Base-by-base conservation (phyloP, 2,113 vertebrate species). In the Sorex araneus region DNA sequence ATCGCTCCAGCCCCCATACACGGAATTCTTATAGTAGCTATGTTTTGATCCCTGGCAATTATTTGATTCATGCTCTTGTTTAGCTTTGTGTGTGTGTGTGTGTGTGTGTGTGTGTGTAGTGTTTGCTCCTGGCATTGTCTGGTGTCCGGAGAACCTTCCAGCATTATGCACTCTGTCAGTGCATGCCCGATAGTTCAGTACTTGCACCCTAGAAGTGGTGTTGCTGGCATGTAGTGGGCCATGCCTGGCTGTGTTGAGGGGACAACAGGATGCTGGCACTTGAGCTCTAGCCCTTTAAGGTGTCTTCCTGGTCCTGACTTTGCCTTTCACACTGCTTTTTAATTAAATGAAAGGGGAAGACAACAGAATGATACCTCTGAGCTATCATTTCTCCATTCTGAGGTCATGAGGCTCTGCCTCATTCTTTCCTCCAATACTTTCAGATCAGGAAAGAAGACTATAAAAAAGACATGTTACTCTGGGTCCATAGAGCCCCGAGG, bases 1-100 rank as follows among this genome's bases (percentile, higher is more conserved):
- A n/a, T n/a, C n/a, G n/a, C n/a, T n/a, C n/a, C n/a, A n/a, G n/a
- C n/a, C n/a, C n/a, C n/a, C n/a, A 21, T n/a, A 11, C 5, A 2
- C 75, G 75, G 83, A 19, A 40, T 73, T 83, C 64, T 60, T 84
- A 2, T 32, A 76, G 82, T 73, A 30, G 88, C 36, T 43, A n/a
- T 67, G 32, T 75, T 36, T 47, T 87, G 36, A 60, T 93, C 66
- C 54, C 21, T 84, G 57, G 36, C 54, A 57, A 1, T 91, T 71
- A 82, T 87, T 89, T 80, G 81, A 87, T 70, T 87, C 75, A 69
- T 60, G 47, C n/a, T 91, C 77, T 64, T 87, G 11, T 75, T 96
- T 93, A 28, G 23, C 21, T 64, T 54, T 54, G 54, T 54, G 54
- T 54, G 13, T 54, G 54, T 54, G 18, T 54, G 54, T 16, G 13